phyloP scores from a whole-genome alignment of 2,797 vertebrate species.

The Eremophila alpestris region DNA sequence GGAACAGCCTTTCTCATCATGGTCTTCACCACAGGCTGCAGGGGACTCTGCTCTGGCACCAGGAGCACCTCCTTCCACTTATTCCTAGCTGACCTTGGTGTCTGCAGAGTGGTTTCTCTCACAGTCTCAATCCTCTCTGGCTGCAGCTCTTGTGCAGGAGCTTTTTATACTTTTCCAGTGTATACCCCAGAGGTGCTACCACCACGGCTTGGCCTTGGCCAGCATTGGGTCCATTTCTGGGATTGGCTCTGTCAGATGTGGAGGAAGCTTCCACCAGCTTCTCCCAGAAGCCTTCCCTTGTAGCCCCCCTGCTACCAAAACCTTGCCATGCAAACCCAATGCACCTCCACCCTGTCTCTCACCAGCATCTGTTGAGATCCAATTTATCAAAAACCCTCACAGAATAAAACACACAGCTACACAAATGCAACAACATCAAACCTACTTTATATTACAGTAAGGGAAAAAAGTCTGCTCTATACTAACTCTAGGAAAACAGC shows the following conservation, averaged over 20 bases:
- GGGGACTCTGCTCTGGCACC: not conserved
- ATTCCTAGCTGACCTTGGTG: not conserved
- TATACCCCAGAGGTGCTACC: accelerated
- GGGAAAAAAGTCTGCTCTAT: not conserved
- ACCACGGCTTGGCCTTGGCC: not conserved
- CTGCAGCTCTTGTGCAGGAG: not conserved
- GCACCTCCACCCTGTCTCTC: not conserved
- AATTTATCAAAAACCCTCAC: not conserved
- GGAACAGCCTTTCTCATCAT: not conserved
- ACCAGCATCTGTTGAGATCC: not conserved
- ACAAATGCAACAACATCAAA: not conserved
- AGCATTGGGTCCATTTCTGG: accelerated
- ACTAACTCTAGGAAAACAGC: not conserved
- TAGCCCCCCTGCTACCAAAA: not conserved
- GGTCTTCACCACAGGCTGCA: not conserved
- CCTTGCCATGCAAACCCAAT: not conserved
- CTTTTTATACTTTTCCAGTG: not conserved
- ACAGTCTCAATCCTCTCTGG: not conserved
- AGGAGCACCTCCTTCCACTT: accelerated
- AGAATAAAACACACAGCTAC: not conserved
- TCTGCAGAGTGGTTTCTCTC: not conserved
- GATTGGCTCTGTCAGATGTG: not conserved
- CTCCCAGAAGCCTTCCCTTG: not conserved
- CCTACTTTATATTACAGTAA: not conserved
- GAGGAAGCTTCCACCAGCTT: not conserved